phyloP scores from a whole-genome alignment of 1,140 invertebrate genomes.

The Uloborus diversus region DNA sequence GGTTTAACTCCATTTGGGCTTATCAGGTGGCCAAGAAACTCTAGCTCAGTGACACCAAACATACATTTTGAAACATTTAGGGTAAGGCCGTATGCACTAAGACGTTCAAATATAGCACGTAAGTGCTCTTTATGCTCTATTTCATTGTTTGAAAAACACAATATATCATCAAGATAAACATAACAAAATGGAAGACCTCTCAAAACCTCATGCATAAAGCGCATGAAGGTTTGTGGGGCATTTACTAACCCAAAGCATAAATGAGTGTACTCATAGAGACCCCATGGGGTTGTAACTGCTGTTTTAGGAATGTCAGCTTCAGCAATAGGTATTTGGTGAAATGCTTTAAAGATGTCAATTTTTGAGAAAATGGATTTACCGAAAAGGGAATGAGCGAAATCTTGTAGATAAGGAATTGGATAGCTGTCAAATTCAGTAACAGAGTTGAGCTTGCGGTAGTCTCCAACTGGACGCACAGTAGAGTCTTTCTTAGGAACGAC shows the following conservation, averaged over 20 bases:
- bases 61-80: slow-evolving; percentile 60
- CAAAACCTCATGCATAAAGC: no score
- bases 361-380: slow-evolving; percentile 38
- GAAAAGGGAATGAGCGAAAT: slow-evolving; percentile 29
- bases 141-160: slow-evolving; percentile 64
- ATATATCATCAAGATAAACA: slow-evolving; percentile 59
- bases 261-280: slow-evolving; percentile 34
- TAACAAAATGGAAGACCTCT: neutral
- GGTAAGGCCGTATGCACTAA: slow-evolving; percentile 61
- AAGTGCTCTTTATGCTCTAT: slow-evolving; percentile 64
- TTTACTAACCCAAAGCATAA: slow-evolving; percentile 55
- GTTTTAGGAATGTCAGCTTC: slow-evolving; percentile 48
- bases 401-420: slow-evolving; percentile 40
- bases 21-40: slow-evolving; percentile 37
- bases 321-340: slow-evolving; percentile 43
- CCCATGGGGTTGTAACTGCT: slow-evolving; percentile 49
- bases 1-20: slow-evolving; percentile 26
- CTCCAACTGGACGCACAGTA: slow-evolving; percentile 37
- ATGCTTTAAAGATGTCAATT: slow-evolving; percentile 46
- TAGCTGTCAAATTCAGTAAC: slow-evolving; percentile 48
- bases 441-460: slow-evolving; percentile 50
- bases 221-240: slow-evolving; percentile 49
- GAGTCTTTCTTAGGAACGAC: slow-evolving; percentile 57
- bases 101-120: slow-evolving; percentile 61
- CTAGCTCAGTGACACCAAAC: slow-evolving; percentile 13